Base-by-base conservation (phyloP, 2,113 vertebrate species). In the Balaeniceps rex region DNA sequence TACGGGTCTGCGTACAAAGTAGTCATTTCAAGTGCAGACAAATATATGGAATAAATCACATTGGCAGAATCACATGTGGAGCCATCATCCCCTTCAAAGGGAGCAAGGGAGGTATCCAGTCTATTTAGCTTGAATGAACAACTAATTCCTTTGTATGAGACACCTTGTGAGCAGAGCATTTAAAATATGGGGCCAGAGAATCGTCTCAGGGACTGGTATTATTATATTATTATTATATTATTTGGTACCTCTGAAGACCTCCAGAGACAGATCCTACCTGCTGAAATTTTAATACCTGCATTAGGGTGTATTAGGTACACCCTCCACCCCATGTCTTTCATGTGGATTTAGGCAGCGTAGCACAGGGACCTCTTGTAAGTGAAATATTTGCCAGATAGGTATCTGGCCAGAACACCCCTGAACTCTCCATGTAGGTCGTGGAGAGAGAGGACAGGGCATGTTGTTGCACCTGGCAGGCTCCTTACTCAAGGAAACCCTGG, bases 261-360 rank as follows among this genome's bases (percentile, higher is more conserved):
- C 14, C 7, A 81, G 52, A 71, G 52, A 34, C 18, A 79, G 46
- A 63, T 28, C 6, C 7, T 46, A 34, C 3, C 28, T 49, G 33
- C 38, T 84, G 42, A 42, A 42, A 44, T 84, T 58, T 58, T 40
- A 65, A 49, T 21, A 36, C 19, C 12, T 82, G 15, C 10, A 19
- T 2, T 51, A 65, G 26, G 19, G n/a, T n/a, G n/a, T n/a, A n/a
- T n/a, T n/a, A n/a, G n/a, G n/a, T n/a, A n/a, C 18, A 91, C 3
- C 3, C 8, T 71, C 46, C 6, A 4, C 5, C 15, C 21, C 9
- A 54, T 0, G 0, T 11, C 0, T 6, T 13, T 89, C 14, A 55
- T 36, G 4, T 13, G 15, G 15, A 60, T 85, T 91, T 33, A 82
- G 42, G 25, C 3, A 22, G 11, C 14, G 10, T 12, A 49, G 11